Base-by-base conservation (phyloP, 1,140 invertebrate genomes). In the Periplaneta americana region DNA sequence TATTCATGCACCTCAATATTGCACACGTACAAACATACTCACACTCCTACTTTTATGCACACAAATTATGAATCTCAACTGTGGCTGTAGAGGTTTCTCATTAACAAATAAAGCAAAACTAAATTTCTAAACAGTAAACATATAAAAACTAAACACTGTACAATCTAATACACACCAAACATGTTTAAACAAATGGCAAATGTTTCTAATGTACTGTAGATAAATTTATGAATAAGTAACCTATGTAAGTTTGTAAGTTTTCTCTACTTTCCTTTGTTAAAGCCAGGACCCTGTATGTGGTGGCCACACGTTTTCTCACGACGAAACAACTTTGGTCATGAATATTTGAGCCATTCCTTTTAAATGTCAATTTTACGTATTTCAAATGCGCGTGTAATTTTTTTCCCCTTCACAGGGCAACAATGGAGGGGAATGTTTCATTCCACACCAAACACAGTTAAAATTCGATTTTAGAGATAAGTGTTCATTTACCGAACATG, bases 261-360 rank as follows among this genome's bases (percentile, higher is more conserved):
- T 11, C 22, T 6, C 22, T 66, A 66, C 48, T 66, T 31, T 36
- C 76, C 34, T 78, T 34, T 78, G 76, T 78, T 78, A 78, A 78
- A 78, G 34, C 76, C 76, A 78, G 35, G n/a, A 78, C 76, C 76
- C 76, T 78, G 76, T 78, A 78, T 36, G 76, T 66, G 13, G 48
- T 66, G 48, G 48, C 48, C 48, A 66, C 48, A 66, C 48, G 28
- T 66, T n/a, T 66, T 66, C 48, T 28, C 48, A 28, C 5, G n/a
- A 66, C 48, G 9, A 66, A 66, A 66, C 11, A 66, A 28, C 22
- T 28, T 66, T 66, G 22, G 48, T 66, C 48, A 66, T 13, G 48
- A 66, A 66, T 66, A 66, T 28, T 28, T 66, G 22, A 28, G 48
- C 22, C n/a, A 66, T 66, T 66, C 22, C 48, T n/a, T n/a, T n/a